These are phyloP conservation scores for Burhinus oedicnemus DNA, from an alignment of 2,113 vertebrate species.

Conservation along the genomic window DNA sequence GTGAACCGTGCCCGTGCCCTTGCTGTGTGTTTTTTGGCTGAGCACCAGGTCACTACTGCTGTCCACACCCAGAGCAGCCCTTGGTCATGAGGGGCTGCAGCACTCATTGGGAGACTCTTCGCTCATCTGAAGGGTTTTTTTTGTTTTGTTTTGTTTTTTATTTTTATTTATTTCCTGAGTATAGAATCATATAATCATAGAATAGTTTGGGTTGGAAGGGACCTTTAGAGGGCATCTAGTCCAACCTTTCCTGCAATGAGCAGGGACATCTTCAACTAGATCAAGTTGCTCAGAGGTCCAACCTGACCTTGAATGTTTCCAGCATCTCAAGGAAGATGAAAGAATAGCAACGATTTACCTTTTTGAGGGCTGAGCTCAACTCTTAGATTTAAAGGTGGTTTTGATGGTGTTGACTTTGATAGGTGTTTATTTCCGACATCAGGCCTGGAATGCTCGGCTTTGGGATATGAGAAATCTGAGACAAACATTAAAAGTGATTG, in stretches of 20 bases:
- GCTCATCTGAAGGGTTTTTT: not conserved
- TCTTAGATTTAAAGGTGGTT: not conserved
- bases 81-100: accelerated
- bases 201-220: not conserved
- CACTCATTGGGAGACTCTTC: not conserved
- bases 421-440: not conserved
- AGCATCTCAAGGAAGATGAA: not conserved
- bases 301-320: not conserved
- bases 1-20: accelerated
- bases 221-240: not conserved
- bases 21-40: accelerated
- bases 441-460: not conserved
- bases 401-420: not conserved
- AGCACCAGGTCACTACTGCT: not conserved
- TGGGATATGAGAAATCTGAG: not conserved
- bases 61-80: not conserved
- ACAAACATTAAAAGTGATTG: not conserved
- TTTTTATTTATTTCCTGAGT: not conserved
- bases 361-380: not conserved
- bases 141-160: not conserved
- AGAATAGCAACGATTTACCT: not conserved
- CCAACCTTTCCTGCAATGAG: not conserved
- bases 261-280: not conserved
- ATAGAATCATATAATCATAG: not conserved
- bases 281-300: not conserved